Evolutionary conservation across 2,797 vertebrate species (phyloP).

Genomic region (Hydrolagus colliei): DNA sequence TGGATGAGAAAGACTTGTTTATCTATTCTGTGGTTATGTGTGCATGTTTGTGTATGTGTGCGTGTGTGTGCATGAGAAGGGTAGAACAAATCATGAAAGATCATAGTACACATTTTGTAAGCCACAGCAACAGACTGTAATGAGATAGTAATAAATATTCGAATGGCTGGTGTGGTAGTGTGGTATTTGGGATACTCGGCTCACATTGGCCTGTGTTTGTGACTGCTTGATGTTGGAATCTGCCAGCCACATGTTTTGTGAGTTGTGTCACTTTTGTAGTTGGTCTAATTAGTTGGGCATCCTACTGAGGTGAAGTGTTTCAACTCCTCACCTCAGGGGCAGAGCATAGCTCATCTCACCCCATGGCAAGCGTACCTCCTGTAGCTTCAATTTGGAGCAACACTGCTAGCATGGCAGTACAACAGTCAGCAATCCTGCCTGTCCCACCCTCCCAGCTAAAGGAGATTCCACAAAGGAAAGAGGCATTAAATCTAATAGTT

Average conservation of each 20-base stretch:
- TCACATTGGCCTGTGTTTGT: conserved; percentile 21
- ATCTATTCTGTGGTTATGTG: neutral
- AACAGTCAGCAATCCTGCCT: conserved; percentile 11
- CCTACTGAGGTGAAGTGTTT: conserved; percentile 26
- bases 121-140: conserved; percentile 4
- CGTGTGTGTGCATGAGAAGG: neutral
- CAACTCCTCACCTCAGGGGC: conserved; percentile 7
- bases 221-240: conserved; percentile 10
- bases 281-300: conserved; percentile 27
- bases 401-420: neutral
- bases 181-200: conserved; percentile 8
- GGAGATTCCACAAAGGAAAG: conserved; percentile 3
- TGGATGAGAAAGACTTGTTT: neutral
- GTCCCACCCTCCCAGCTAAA: neutral
- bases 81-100: conserved; percentile 2
- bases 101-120: conserved; percentile 19
- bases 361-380: neutral
- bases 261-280: conserved; percentile 29
- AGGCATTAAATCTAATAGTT: neutral
- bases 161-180: neutral
- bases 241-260: conserved; percentile 28
- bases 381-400: neutral
- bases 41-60: neutral
- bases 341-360: conserved; percentile 12
- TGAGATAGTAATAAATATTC: conserved; percentile 25